Base-by-base conservation (phyloP, 1,140 invertebrate species). In the Atta cephalotes region DNA sequence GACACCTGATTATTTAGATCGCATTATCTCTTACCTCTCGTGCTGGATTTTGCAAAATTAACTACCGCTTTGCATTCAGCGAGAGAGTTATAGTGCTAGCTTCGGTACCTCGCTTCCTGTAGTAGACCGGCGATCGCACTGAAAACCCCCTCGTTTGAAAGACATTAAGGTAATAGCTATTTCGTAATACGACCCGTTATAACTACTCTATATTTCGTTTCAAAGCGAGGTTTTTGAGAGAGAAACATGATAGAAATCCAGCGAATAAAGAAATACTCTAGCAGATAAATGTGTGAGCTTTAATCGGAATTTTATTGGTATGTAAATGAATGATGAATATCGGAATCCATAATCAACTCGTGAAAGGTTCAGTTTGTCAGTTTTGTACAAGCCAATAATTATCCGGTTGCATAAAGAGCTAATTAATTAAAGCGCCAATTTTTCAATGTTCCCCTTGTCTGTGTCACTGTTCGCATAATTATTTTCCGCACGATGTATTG, bases 1-100 rank as follows among this genome's bases (percentile, higher is more conserved):
- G 56, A 84, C 80, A 84, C 56, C 70, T 62, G 80, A 82, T 84
- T 84, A 84, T 84, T 84, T 84, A 84, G 80, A 82, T 82, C 68
- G 80, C 53, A 82, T 82, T 82, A 82, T 82, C 80, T 74, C 80
- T 82, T 82, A 72, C 45, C 80, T 74, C 25, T 28, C 39, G 80
- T 49, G n/a, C 80, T 49, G 80, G 70, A 84, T 74, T 62, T 72
- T 84, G 70, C 70, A 49, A 79, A 85, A 79, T 85, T 66, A 85
- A 82, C 78, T 68, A 63, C 85, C 78, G 78, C 49, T 81, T 86
- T 70, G 56, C 77, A 53, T 71, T 82, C 21, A n/a, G n/a, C 12
- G 31, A 18, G 28, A 45, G 58, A 78, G 65, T 86, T 86, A 79
- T 80, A 78, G 56, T 31, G 35, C 68, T 3, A 31, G 65, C 71